These are phyloP conservation scores for Xanthorhoe designata DNA, from an alignment of 2,888 invertebrate species.

Conservation along the genomic window DNA sequence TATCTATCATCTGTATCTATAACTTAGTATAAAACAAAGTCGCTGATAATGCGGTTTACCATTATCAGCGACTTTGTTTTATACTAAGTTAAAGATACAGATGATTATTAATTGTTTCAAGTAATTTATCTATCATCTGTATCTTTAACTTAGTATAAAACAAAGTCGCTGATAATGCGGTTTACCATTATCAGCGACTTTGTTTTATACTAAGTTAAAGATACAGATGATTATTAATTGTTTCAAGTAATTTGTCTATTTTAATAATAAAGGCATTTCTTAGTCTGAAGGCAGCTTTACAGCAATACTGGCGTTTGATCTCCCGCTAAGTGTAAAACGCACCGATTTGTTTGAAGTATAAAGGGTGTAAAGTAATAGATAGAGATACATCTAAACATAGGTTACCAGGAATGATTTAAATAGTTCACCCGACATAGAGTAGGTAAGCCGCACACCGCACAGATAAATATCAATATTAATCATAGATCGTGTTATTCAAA, in stretches of 20 bases:
- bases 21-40: too few relatives aligned
- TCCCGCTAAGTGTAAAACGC: slow-evolving; percentile 41
- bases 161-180: too few relatives aligned
- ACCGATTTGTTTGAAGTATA: slow-evolving; percentile 38
- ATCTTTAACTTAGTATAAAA: too few relatives aligned
- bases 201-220: too few relatives aligned
- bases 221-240: neutral
- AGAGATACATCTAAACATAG: slow-evolving; percentile 41
- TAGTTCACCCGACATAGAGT: slow-evolving; percentile 29
- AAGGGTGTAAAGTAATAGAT: slow-evolving; percentile 33
- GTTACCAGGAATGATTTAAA: slow-evolving; percentile 31
- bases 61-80: too few relatives aligned
- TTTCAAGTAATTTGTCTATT: neutral
- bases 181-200: too few relatives aligned
- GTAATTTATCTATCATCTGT: too few relatives aligned
- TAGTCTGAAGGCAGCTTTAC: slow-evolving; percentile 11
- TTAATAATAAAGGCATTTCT: neutral
- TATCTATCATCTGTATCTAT: too few relatives aligned
- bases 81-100: too few relatives aligned
- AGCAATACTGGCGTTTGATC: slow-evolving; percentile 35
- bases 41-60: too few relatives aligned
- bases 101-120: too few relatives aligned
- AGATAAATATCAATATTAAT: neutral
- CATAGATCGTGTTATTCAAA: neutral
- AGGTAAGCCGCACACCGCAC: too few relatives aligned